Evolutionary conservation across 2,113 vertebrate genomes (phyloP).

Genomic region (Xenopus borealis): DNA sequence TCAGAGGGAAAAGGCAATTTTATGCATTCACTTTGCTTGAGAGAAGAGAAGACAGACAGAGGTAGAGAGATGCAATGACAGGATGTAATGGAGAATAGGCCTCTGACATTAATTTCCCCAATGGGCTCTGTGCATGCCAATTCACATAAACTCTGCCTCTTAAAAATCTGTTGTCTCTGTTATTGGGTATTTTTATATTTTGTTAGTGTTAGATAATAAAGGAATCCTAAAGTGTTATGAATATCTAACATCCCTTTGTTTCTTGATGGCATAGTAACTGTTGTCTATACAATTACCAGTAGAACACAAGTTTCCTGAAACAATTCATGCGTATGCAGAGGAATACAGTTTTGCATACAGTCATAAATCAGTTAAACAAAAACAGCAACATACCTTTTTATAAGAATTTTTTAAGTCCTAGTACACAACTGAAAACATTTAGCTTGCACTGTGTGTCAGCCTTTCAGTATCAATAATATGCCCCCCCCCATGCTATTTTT

Average conservation of each 20-base stretch:
- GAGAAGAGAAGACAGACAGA: constrained; percentile 44
- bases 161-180: constrained; percentile 26
- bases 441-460: too few relatives aligned
- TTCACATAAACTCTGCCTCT: constrained; percentile 30
- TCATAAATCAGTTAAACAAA: too few relatives aligned
- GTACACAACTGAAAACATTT: too few relatives aligned
- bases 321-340: too few relatives aligned
- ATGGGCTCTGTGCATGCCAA: constrained; percentile 43
- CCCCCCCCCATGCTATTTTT: too few relatives aligned
- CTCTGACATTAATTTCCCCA: constrained; percentile 45
- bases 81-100: constrained; percentile 45
- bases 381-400: too few relatives aligned
- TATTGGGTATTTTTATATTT: constrained; percentile 30
- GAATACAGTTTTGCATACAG: background rate
- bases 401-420: too few relatives aligned
- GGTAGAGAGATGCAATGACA: constrained; percentile 40
- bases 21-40: constrained; percentile 43
- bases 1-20: constrained; percentile 40
- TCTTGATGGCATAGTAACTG: background rate
- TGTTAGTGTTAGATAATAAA: background rate
- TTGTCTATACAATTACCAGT: background rate
- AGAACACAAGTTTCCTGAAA: background rate
- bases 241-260: background rate
- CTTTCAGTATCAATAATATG: too few relatives aligned
- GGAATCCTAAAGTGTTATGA: background rate